Evolutionary conservation across 2,888 invertebrate genomes (phyloP), one percentile per base, ranked within the genome.

Genomic region (Sarcophaga subvicina): DNA sequence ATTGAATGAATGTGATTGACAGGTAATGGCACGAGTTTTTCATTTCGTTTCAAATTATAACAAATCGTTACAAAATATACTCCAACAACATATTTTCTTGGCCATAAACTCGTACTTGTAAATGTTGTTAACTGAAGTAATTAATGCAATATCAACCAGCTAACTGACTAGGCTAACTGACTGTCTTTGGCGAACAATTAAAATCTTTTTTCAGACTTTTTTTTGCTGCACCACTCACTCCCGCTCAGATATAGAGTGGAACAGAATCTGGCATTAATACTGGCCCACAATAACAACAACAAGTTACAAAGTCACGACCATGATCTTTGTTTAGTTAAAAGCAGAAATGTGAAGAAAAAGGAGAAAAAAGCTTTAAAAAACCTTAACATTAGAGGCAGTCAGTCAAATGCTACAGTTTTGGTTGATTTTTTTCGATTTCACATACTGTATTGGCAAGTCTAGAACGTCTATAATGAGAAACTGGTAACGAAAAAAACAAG

Each of bases 261-360:
- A 63, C 25, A 49, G 45, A n/a, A 63, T 54, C 54, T 17, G 37
- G 37, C 37, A 17, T 54, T 54, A 17, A 54, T 17, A 14, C 4
- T 54, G 12, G 12, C 12, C 62, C 27, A 49, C 49, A 72, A n/a
- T 62, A 47, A 62, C 22, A 76, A 71, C 70, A 71, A 79, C 82
- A 83, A 83, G 60, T 83, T 77, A 77, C 87, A 87, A 87, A 87
- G 84, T 87, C 87, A 87, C 87, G 87, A 87, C 87, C 87, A 54
- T 87, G 87, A 87, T 87, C 87, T 87, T 87, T 87, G 82, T 64
- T 78, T 71, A 54, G 17, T 49, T 79, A 12, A 59, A 77, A 69
- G 37, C 59, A 80, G 62, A 59, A 67, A 59, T 62, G 59, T 27
- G 22, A 64, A 79, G 47, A 49, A 71, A 71, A 54, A 66, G 20